Evolutionary conservation across 1,140 invertebrate species (phyloP).

Genomic region (Microplitis mediator): DNA sequence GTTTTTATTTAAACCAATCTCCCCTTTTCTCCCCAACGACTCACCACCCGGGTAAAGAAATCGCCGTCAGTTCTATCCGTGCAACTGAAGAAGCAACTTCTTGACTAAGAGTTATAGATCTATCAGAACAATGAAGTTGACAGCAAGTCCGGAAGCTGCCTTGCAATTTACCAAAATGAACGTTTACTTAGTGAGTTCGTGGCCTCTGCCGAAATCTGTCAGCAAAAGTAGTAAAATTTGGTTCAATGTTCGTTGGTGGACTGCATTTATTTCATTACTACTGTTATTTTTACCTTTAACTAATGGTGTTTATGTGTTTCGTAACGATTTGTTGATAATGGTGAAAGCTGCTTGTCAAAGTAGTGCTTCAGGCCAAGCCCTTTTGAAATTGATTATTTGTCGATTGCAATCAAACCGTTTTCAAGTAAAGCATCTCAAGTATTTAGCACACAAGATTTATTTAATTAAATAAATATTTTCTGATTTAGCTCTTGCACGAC

Average conservation of each 20-base stretch:
- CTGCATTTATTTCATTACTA: background rate
- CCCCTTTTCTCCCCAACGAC: no score
- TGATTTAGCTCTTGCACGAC: slow-evolving; percentile 31
- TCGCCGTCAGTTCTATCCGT: no score
- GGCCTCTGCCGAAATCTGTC: slow-evolving; percentile 25
- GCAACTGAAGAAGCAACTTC: background rate
- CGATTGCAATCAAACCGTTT: slow-evolving; percentile 13
- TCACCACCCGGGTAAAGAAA: no score
- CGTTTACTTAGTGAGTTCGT: slow-evolving; percentile 27
- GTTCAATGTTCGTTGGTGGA: slow-evolving; percentile 6
- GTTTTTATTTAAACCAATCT: background rate
- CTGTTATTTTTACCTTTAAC: background rate
- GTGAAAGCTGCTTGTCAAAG: slow-evolving; percentile 22
- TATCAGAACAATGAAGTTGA: background rate
- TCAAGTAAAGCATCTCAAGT: slow-evolving; percentile 23
- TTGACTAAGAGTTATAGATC: no score
- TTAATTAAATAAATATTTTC: background rate
- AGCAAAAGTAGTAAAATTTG: background rate
- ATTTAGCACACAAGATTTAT: background rate
- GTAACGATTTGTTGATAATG: slow-evolving; percentile 1
- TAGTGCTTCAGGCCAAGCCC: slow-evolving; percentile 20
- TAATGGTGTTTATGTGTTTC: slow-evolving; percentile 13
- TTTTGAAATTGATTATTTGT: slow-evolving; percentile 25
- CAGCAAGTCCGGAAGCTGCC: slow-evolving; percentile 19
- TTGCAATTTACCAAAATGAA: slow-evolving; percentile 26